Percentiles rank a stretch among this genome's conserved stretches.
Conservation (phyloP, 2,113 vertebrate genomes). For the Channa maculata region DNA sequence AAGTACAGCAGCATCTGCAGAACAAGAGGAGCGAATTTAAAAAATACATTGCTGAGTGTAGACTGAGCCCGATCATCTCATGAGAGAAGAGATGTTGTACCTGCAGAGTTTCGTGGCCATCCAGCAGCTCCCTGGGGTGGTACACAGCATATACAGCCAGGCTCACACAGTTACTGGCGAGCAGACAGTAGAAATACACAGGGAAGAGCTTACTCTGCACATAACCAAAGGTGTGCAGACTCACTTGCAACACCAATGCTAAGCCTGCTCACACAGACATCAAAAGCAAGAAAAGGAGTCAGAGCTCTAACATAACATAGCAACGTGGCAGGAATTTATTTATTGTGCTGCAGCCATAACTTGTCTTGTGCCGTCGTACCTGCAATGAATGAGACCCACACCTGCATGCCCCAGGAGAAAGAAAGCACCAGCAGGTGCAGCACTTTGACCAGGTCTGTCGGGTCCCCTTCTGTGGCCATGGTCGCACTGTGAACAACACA, state of each 20-base stretch:
- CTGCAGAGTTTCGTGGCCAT: slow-evolving; percentile 85
- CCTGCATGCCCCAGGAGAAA: slow-evolving; percentile 90
- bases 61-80: too few species aligned
- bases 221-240: slow-evolving; percentile 87
- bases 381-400: slow-evolving; percentile 91
- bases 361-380: slow-evolving; percentile 71
- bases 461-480: slow-evolving; percentile 85
- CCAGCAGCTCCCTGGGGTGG: slow-evolving; percentile 84
- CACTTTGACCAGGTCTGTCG: slow-evolving; percentile 83
- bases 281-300: background rate
- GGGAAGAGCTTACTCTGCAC: slow-evolving; percentile 92
- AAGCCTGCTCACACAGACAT: slow-evolving; percentile 79
- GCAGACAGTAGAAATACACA: slow-evolving; percentile 85
- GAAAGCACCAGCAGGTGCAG: slow-evolving; percentile 87
- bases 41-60: too few species aligned
- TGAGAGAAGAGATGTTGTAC: slow-evolving; percentile 60
- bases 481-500: background rate
- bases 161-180: slow-evolving; percentile 83
- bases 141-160: slow-evolving; percentile 84
- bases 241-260: slow-evolving; percentile 82
- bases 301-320: background rate
- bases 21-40: background rate
- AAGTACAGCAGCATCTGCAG: slow-evolving; percentile 86
- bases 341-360: background rate
- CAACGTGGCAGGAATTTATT: background rate